Evolutionary conservation across 2,113 vertebrate genomes (phyloP).

Genomic region (Salvator merianae): DNA sequence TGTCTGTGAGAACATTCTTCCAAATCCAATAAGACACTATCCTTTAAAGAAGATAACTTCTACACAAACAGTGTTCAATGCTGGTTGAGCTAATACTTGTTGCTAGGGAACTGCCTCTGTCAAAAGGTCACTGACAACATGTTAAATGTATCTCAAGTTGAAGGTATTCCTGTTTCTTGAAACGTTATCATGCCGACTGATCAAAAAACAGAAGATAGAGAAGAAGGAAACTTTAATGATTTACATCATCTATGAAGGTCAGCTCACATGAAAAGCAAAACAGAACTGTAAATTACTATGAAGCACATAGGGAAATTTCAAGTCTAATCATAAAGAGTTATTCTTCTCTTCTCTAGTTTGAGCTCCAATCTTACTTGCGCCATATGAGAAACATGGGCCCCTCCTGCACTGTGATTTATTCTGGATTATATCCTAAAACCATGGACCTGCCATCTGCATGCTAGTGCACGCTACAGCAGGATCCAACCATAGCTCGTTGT

Average conservation of each 20-base stretch:
- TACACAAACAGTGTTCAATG: background rate
- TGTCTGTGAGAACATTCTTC: conserved; percentile 28
- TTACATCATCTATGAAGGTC: conserved; percentile 42
- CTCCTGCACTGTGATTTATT: too few relatives aligned
- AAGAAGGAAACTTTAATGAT: conserved; percentile 37
- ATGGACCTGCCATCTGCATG: too few relatives aligned
- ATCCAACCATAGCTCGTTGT: too few relatives aligned
- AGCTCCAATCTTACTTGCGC: background rate
- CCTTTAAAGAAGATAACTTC: conserved; percentile 16
- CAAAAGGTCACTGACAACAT: conserved; percentile 13
- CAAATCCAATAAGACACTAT: conserved; percentile 30
- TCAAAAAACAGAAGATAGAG: conserved; percentile 38
- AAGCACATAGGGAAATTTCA: conserved; percentile 24
- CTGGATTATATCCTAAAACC: too few relatives aligned
- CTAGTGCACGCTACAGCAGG: too few relatives aligned
- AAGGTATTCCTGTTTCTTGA: conserved; percentile 30
- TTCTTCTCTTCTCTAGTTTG: conserved; percentile 10
- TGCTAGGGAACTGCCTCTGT: background rate
- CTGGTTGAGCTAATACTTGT: conserved; percentile 5
- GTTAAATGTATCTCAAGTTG: conserved; percentile 37
- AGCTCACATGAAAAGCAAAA: conserved; percentile 44
- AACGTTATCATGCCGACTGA: conserved; percentile 13
- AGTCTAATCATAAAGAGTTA: conserved; percentile 23
- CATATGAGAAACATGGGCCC: background rate
- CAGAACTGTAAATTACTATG: conserved; percentile 49